Percentiles rank a stretch among this genome's conserved stretches.
Conservation (phyloP, 2,888 invertebrate genomes). For the Antheraea yamamai region DNA sequence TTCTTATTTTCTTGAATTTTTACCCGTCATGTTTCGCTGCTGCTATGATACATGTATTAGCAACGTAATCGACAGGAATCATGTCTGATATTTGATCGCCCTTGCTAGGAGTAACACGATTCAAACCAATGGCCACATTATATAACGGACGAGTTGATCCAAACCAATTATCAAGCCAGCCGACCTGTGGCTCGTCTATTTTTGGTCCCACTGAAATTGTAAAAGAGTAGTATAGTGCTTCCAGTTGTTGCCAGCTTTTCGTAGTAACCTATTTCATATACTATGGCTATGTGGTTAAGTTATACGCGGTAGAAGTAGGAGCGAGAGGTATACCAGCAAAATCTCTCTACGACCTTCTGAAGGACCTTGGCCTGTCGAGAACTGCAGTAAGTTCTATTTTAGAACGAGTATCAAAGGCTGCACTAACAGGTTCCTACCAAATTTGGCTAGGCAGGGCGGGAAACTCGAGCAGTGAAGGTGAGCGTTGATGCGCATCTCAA, state of each 20-base stretch:
- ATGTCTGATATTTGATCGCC: not conserved
- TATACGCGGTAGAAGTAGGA: no score
- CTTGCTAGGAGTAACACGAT: not conserved
- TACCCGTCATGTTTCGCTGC: constrained; percentile 15
- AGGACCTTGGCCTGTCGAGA: no score
- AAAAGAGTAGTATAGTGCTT: not conserved
- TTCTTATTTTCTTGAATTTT: not conserved
- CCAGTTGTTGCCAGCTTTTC: not conserved
- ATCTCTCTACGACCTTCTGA: no score
- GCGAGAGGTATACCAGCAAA: no score
- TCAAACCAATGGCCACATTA: constrained; percentile 6
- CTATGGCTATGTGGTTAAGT: no score
- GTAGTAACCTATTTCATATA: not conserved
- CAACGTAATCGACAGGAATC: constrained; percentile 17
- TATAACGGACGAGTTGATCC: not conserved
- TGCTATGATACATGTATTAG: constrained; percentile 17
- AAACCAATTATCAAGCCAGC: constrained; percentile 17
- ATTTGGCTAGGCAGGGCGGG: no score
- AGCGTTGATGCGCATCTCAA: no score
- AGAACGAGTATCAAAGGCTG: no score
- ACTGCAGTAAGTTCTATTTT: no score
- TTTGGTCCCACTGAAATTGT: constrained; percentile 13
- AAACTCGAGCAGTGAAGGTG: no score
- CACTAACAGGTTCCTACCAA: no score
- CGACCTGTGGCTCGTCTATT: constrained; percentile 10